Evolutionary conservation across 1,140 invertebrate genomes (phyloP).

Genomic region (Leucophenga varia): DNA sequence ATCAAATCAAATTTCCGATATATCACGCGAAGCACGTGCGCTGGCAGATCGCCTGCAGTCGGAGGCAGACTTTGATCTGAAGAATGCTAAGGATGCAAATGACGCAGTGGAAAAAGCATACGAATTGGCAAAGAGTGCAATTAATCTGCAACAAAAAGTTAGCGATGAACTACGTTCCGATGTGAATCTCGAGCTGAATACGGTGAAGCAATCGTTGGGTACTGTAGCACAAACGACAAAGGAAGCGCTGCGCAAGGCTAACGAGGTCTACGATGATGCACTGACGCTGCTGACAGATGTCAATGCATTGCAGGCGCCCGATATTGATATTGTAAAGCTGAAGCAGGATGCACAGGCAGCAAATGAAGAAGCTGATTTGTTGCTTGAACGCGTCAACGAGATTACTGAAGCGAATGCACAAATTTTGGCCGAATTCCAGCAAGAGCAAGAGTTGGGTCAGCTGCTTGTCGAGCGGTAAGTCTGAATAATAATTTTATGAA

Average conservation of each 20-base stretch:
- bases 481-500: conserved; percentile 56
- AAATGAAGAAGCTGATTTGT: conserved; percentile 58
- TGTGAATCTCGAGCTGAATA: conserved; percentile 61
- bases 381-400: conserved; percentile 38
- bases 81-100: conserved; percentile 75
- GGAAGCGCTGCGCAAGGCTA: conserved; percentile 71
- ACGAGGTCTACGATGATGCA: conserved; percentile 76
- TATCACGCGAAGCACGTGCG: conserved; percentile 81
- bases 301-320: conserved; percentile 71
- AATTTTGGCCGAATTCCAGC: conserved; percentile 37
- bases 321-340: conserved; percentile 70
- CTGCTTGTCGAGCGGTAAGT: conserved; percentile 67
- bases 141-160: conserved; percentile 77
- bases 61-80: conserved; percentile 76
- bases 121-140: conserved; percentile 76
- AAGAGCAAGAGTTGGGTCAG: conserved; percentile 66
- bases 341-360: conserved; percentile 66
- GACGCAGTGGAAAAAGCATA: conserved; percentile 82
- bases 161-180: conserved; percentile 66
- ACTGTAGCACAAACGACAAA: conserved; percentile 69
- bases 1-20: conserved; percentile 85
- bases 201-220: conserved; percentile 67
- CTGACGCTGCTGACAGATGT: conserved; percentile 75
- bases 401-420: conserved; percentile 39
- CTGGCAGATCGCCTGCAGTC: conserved; percentile 75